These are phyloP conservation scores for Neotoxoptera formosana DNA, from an alignment of 1,140 invertebrate genomes.

Conservation along the genomic window DNA sequence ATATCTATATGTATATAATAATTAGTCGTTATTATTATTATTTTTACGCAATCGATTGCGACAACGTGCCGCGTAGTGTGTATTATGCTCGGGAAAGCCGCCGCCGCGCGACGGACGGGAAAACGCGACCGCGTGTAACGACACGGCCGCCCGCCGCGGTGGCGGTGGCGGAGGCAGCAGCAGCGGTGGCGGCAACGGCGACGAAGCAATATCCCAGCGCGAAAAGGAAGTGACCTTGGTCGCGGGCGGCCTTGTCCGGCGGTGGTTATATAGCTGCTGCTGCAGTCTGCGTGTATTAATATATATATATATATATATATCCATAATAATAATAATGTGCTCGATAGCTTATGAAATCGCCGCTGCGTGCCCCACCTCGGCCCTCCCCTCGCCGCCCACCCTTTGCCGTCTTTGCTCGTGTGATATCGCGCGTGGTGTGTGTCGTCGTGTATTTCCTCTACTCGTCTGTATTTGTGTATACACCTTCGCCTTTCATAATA, in stretches of 20 bases:
- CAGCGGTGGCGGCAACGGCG: not conserved
- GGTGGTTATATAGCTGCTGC: not conserved
- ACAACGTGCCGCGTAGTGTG: not conserved
- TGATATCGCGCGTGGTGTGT: not conserved
- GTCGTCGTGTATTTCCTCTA: not conserved
- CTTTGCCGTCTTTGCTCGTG: not conserved
- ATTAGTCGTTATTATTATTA: constrained; percentile 21
- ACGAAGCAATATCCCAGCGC: constrained; percentile 15
- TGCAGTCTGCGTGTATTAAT: not conserved
- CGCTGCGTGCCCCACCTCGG: not conserved
- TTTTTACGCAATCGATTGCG: constrained; percentile 42
- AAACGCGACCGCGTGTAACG: constrained; percentile 50
- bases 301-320: not conserved
- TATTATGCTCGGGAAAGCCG: constrained; percentile 44
- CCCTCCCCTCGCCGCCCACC: not conserved
- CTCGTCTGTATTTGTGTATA: too few relatives aligned
- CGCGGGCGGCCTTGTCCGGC: constrained; percentile 13
- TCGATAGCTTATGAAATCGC: constrained; percentile 7
- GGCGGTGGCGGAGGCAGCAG: not conserved
- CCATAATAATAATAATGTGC: too few relatives aligned
- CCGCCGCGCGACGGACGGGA: constrained; percentile 48
- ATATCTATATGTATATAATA: not conserved
- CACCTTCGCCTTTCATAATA: not conserved
- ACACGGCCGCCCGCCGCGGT: not conserved
- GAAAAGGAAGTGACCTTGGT: constrained; percentile 56